Evolutionary conservation across 1,140 invertebrate genomes (phyloP).

Genomic region (Thalassaphorura encarpata): DNA sequence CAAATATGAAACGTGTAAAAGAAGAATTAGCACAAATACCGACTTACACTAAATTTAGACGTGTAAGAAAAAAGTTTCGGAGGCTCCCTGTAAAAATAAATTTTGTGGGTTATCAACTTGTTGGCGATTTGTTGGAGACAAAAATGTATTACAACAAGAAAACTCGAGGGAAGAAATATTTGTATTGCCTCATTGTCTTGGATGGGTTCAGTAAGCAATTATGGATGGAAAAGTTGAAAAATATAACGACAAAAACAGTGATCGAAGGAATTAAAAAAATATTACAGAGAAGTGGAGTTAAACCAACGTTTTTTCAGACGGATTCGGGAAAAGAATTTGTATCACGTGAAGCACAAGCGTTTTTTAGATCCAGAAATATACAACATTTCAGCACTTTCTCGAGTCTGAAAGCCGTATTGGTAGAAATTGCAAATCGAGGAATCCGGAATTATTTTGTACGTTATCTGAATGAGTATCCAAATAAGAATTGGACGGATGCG

Average conservation of each 20-base stretch:
- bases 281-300: not conserved
- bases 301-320: not conserved
- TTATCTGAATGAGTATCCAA: not conserved
- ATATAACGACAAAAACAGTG: not conserved
- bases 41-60: not conserved
- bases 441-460: not conserved
- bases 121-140: constrained; percentile 1
- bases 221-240: not conserved
- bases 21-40: not conserved
- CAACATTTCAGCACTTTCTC: constrained; percentile 1
- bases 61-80: not conserved
- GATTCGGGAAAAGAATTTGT: not conserved
- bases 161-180: not conserved
- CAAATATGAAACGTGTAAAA: not conserved
- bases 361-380: not conserved
- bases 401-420: not conserved
- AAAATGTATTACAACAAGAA: not conserved
- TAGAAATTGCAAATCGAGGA: not conserved
- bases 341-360: not conserved
- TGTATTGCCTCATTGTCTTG: not conserved
- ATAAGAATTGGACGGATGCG: not conserved
- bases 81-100: not conserved
- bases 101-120: constrained; percentile 4
- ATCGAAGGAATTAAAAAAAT: constrained; percentile 6
- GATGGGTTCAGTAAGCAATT: constrained; percentile 9